Evolutionary conservation across 2,113 vertebrate genomes (phyloP).

Genomic region (Strix uralensis): DNA sequence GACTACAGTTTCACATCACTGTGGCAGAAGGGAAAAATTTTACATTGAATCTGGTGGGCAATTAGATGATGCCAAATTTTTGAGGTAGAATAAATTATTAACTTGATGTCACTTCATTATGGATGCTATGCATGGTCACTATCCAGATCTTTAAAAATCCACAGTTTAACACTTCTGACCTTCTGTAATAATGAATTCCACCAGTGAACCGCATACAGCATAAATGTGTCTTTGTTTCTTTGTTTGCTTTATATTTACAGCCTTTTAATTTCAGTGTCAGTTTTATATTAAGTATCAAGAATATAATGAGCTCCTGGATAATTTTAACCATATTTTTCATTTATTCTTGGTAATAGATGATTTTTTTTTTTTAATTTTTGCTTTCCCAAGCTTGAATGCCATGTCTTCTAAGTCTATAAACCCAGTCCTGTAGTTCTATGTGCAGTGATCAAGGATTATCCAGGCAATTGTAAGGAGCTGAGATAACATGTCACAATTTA

Average conservation of each 20-base stretch:
- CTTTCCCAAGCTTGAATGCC: not conserved
- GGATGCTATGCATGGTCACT: not conserved
- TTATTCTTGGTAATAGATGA: not conserved
- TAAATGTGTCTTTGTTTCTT: not conserved
- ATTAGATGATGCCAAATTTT: not conserved
- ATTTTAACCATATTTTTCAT: not conserved
- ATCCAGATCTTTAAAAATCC: slow-evolving; percentile 24
- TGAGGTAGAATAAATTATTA: not conserved
- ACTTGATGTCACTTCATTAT: not conserved
- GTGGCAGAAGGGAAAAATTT: not conserved
- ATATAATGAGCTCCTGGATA: not conserved
- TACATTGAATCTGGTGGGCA: not conserved
- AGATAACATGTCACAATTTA: not conserved
- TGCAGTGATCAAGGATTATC: not conserved
- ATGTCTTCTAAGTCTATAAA: not conserved
- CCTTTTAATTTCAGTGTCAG: not conserved
- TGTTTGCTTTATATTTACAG: not conserved
- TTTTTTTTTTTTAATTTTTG: not conserved
- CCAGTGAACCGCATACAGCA: not conserved
- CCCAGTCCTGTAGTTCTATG: not conserved
- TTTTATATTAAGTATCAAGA: not conserved
- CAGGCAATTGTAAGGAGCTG: not conserved
- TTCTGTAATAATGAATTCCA: not conserved
- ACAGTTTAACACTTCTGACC: not conserved
- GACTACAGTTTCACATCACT: not conserved